Conservation (phyloP, 2,113 vertebrate genomes). For the Pimephales promelas region DNA sequence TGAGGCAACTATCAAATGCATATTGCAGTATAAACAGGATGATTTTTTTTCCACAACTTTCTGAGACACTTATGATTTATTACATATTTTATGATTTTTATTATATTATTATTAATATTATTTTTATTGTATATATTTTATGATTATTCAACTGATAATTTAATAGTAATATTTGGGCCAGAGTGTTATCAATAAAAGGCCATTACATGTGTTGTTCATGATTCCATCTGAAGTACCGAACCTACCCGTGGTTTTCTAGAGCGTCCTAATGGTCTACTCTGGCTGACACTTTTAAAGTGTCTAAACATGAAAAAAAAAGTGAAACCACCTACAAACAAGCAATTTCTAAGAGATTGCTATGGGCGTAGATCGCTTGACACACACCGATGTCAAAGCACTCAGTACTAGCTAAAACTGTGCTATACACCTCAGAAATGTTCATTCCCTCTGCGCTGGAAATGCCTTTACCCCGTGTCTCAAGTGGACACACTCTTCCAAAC, state of each 20-base stretch:
- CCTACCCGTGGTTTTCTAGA: not conserved
- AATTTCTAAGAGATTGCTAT: not conserved
- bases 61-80: not conserved
- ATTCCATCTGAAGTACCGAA: not conserved
- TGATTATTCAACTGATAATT: not conserved
- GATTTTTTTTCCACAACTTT: not conserved
- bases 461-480: not conserved
- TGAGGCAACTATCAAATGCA: not conserved
- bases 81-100: too few species aligned
- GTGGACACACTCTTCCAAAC: slow-evolving; percentile 34
- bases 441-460: not conserved
- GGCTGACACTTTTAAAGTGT: slow-evolving; percentile 9
- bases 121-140: too few species aligned
- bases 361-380: not conserved
- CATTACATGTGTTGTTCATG: not conserved
- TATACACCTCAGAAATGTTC: not conserved
- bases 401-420: not conserved
- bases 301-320: not conserved
- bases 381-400: not conserved
- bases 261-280: not conserved
- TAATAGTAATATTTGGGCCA: not conserved
- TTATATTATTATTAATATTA: too few species aligned
- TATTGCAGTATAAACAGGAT: not conserved
- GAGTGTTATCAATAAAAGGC: slow-evolving; percentile 29
- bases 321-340: not conserved